Evolutionary conservation across 2,888 invertebrate species (phyloP).

Genomic region (Dryocosmus kuriphilus): DNA sequence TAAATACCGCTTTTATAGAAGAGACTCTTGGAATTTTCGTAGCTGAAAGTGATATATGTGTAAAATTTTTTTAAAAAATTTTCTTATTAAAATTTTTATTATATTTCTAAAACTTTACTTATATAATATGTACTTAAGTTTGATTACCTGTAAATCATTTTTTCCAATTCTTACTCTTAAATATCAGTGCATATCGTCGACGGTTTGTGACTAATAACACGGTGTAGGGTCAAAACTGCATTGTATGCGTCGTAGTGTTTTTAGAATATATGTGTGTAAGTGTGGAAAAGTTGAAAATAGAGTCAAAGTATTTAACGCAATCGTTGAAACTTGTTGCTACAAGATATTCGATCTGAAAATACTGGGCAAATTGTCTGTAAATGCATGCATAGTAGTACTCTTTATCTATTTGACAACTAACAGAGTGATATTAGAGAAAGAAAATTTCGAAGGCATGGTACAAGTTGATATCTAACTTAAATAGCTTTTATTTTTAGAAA

Average conservation of each 20-base stretch:
- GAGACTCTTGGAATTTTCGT: neutral
- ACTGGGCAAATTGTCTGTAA: slow-evolving; percentile 2
- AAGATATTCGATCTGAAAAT: neutral
- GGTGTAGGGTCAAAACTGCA: slow-evolving; percentile 36
- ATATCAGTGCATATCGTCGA: neutral
- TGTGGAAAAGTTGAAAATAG: neutral
- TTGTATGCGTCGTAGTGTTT: slow-evolving; percentile 28
- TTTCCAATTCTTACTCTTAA: neutral
- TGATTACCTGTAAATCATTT: neutral
- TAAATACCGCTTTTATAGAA: neutral
- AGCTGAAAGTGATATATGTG: neutral
- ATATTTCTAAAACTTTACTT: neutral
- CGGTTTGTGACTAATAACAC: slow-evolving; percentile 30
- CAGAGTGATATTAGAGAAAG: neutral
- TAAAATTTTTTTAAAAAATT: neutral
- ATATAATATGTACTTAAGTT: neutral
- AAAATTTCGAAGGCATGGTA: slow-evolving; percentile 23
- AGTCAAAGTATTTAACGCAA: neutral
- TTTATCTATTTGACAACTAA: slow-evolving; percentile 32
- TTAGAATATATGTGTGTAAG: slow-evolving; percentile 23
- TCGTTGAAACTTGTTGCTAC: neutral
- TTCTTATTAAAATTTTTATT: neutral
- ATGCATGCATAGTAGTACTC: slow-evolving; percentile 30
- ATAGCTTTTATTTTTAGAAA: slow-evolving; percentile 8
- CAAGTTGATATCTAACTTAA: neutral